Evolutionary conservation across 2,888 invertebrate genomes (phyloP), one percentile per base, ranked within the genome.

Genomic region (Alsophila aescularia): DNA sequence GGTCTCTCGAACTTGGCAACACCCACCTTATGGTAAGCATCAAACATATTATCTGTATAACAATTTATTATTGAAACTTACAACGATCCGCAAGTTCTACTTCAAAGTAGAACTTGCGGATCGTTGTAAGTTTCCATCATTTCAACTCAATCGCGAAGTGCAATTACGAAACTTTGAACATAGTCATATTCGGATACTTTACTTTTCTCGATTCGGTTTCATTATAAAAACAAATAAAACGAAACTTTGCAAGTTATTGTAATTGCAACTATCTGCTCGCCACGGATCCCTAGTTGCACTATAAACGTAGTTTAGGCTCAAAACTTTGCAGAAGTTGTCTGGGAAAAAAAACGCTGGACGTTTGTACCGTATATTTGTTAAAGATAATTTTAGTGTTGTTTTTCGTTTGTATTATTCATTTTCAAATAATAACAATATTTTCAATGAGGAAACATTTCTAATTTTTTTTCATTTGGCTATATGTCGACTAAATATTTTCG

Each of bases 161-260:
- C 42, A 53, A 50, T 62, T 44, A 43, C 41, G 42, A 58, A 62
- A 60, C 15, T 58, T 60, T 32, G 18, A 12, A 36, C 50, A 55
- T 55, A 50, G 45, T 45, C 41, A 16, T 52, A 59, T n/a, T n/a
- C n/a, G n/a, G n/a, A n/a, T 12, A 44, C 37, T 29, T 29, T 31
- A 35, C 50, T 59, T 61, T 61, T 59, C 59, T 64, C 61, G 48
- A 61, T 57, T 61, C 52, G 47, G 43, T 61, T 59, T 61, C 60
- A 59, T 64, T 59, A 61, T 55, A 60, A 63, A 63, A 60, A 61
- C 54, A 52, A 64, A 56, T 60, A 61, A 61, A 57, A 16, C 24
- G 58, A 63, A 61, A 57, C 56, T 64, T 54, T 21, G 40, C 42
- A 40, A 64, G 50, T 61, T 61, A 64, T 52, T 59, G 58, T 61